A percentile compares a stretch with the other conserved stretches of the same genome.
These are phyloP conservation scores for Jaculus jaculus DNA, from an alignment of 2,113 vertebrate species.

Conservation along the genomic window DNA sequence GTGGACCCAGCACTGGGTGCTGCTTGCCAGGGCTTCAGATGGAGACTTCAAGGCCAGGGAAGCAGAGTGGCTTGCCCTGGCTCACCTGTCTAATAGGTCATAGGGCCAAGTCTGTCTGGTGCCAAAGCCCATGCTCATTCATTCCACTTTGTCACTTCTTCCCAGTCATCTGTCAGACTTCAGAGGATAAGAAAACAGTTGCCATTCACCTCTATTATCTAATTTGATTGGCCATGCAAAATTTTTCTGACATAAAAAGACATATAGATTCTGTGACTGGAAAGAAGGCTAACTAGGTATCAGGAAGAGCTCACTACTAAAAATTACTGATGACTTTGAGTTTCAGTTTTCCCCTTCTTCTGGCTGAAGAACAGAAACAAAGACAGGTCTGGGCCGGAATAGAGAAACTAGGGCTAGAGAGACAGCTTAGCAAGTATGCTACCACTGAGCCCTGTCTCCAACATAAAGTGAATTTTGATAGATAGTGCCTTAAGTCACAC, in stretches of 20 bases:
- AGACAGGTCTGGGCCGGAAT: neutral
- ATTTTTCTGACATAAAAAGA: conserved; percentile 10
- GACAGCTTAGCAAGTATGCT: no score
- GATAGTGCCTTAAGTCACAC: neutral
- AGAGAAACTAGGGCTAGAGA: neutral
- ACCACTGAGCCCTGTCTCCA: neutral
- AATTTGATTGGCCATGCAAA: conserved; percentile 6
- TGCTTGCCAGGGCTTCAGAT: neutral
- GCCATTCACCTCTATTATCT: neutral
- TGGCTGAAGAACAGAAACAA: neutral
- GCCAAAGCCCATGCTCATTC: neutral
- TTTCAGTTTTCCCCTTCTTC: neutral
- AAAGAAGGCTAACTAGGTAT: neutral
- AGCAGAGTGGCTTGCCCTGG: neutral
- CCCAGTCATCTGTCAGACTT: neutral
- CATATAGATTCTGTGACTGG: neutral
- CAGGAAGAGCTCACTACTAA: neutral
- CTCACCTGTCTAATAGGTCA: neutral
- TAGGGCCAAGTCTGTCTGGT: neutral
- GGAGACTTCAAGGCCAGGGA: conserved; percentile 7
- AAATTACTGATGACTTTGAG: conserved; percentile 4
- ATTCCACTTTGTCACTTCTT: neutral
- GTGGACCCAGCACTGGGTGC: neutral
- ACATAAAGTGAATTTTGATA: neutral
- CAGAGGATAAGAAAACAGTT: neutral